These are phyloP conservation scores for Plodia interpunctella DNA, from an alignment of 1,140 invertebrate species.

Conservation along the genomic window DNA sequence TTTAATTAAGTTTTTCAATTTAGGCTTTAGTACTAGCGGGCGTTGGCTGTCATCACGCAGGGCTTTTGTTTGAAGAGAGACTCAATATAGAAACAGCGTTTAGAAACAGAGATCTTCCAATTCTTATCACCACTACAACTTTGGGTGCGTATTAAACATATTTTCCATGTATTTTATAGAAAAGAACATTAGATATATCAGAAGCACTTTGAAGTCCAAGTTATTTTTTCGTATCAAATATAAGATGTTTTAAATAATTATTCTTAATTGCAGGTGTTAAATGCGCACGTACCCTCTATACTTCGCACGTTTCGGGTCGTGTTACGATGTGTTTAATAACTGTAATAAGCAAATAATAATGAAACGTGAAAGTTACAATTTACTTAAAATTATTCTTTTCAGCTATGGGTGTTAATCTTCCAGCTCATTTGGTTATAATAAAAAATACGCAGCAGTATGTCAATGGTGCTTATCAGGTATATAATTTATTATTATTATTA, in stretches of 20 bases:
- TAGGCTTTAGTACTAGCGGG: slow-evolving; percentile 77
- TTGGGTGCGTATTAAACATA: slow-evolving; percentile 68
- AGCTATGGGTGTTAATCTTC: slow-evolving; percentile 90
- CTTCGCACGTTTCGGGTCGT: too few species aligned
- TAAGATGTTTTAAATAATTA: too few species aligned
- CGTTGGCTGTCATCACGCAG: slow-evolving; percentile 88
- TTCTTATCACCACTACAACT: slow-evolving; percentile 84
- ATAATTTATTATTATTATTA: slow-evolving; percentile 16
- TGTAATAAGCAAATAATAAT: too few species aligned
- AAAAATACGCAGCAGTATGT: slow-evolving; percentile 87
- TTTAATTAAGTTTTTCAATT: slow-evolving; percentile 10
- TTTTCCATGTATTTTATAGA: slow-evolving; percentile 20
- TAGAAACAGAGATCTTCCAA: slow-evolving; percentile 79
- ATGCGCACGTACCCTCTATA: too few species aligned
- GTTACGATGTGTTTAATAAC: too few species aligned
- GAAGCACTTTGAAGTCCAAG: too few species aligned
- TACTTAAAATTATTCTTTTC: slow-evolving; percentile 19
- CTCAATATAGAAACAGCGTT: slow-evolving; percentile 82
- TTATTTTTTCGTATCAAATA: too few species aligned
- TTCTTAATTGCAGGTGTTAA: too few species aligned
- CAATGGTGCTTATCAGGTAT: slow-evolving; percentile 79
- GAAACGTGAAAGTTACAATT: too few species aligned
- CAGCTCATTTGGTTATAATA: slow-evolving; percentile 89
- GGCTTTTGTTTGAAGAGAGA: slow-evolving; percentile 81
- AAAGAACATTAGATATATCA: too few species aligned